phyloP scores from a whole-genome alignment of 1,140 invertebrate genomes.

The Musca vetustissima region DNA sequence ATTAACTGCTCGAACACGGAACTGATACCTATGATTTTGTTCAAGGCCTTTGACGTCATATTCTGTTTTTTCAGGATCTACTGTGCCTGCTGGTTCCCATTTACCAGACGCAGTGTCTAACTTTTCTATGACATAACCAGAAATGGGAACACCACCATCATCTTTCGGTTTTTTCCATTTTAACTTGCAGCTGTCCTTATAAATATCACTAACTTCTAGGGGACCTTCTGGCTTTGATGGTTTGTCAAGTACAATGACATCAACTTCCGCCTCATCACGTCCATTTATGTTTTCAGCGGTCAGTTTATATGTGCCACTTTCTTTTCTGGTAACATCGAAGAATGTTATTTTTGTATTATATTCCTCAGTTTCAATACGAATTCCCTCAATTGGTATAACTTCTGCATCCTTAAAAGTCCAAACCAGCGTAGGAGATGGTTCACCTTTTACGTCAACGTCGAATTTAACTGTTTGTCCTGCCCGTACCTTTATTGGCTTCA shows the following conservation, averaged over 20 bases:
- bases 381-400: slow-evolving; percentile 56
- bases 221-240: slow-evolving; percentile 94
- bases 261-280: slow-evolving; percentile 89
- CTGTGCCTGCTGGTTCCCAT: slow-evolving; percentile 83
- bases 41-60: slow-evolving; percentile 85
- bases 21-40: slow-evolving; percentile 91
- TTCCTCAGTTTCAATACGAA: slow-evolving; percentile 88
- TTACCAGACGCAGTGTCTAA: slow-evolving; percentile 85
- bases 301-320: slow-evolving; percentile 89
- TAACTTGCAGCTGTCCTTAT: slow-evolving; percentile 93
- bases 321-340: slow-evolving; percentile 75
- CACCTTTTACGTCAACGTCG: slow-evolving; percentile 92
- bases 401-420: slow-evolving; percentile 74
- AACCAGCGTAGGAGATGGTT: slow-evolving; percentile 88
- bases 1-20: slow-evolving; percentile 92
- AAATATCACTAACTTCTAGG: slow-evolving; percentile 86
- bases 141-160: slow-evolving; percentile 90
- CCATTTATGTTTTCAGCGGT: slow-evolving; percentile 91
- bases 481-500: slow-evolving; percentile 84
- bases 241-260: slow-evolving; percentile 90
- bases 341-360: slow-evolving; percentile 88
- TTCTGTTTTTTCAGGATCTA: slow-evolving; percentile 85
- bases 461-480: slow-evolving; percentile 90
- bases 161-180: slow-evolving; percentile 95
- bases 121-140: slow-evolving; percentile 89